These are phyloP conservation scores for Brienomyrus brachyistius DNA, from an alignment of 2,113 vertebrate genomes.

Conservation along the genomic window DNA sequence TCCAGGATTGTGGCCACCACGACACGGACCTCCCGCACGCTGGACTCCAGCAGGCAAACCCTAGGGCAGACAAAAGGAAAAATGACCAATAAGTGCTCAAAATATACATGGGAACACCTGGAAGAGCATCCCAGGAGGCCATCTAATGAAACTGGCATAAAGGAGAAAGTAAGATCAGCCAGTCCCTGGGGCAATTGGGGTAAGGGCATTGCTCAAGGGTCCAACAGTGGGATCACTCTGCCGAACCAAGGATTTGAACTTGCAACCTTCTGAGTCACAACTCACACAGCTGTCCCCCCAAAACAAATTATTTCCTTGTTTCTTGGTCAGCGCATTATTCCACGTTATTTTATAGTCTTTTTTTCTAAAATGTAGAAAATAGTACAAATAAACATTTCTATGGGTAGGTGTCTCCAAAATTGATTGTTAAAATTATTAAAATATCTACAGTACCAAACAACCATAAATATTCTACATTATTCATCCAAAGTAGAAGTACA, in stretches of 20 bases:
- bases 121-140: neutral
- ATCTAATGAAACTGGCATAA: neutral
- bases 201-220: too few species aligned
- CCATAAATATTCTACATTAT: neutral
- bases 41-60: constrained; percentile 88
- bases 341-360: neutral
- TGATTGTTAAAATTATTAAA: neutral
- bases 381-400: neutral
- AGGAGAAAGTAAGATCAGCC: neutral
- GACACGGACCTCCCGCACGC: constrained; percentile 84
- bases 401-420: neutral
- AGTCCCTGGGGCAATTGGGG: neutral
- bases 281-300: neutral
- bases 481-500: neutral
- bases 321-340: neutral
- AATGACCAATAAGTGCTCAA: neutral
- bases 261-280: neutral
- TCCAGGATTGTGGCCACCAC: constrained; percentile 92
- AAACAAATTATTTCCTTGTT: neutral
- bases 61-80: constrained; percentile 49
- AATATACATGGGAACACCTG: neutral
- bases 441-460: neutral
- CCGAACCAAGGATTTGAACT: neutral
- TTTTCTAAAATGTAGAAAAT: neutral
- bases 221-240: neutral